Evolutionary conservation across 2,113 vertebrate species (phyloP).

Genomic region (Leptobrachium leishanense): DNA sequence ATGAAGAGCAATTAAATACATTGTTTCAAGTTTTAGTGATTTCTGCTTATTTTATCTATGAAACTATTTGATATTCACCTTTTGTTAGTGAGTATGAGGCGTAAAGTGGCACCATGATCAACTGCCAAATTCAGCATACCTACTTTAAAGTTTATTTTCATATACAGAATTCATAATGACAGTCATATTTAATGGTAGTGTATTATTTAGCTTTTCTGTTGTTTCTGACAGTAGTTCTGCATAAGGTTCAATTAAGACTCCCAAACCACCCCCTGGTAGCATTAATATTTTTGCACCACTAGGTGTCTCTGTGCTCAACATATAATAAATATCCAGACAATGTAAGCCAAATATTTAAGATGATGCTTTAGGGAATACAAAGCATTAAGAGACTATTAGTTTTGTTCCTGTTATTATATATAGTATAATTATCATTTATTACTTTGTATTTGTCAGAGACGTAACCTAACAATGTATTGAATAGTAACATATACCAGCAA

Average conservation of each 20-base stretch:
- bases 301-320: background rate
- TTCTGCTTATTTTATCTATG: background rate
- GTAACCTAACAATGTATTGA: too few relatives aligned
- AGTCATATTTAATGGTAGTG: background rate
- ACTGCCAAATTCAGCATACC: background rate
- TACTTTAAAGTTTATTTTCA: background rate
- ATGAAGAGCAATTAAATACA: conserved; percentile 15
- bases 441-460: too few relatives aligned
- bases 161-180: background rate
- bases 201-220: background rate
- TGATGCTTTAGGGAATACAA: too few relatives aligned
- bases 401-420: too few relatives aligned
- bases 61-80: conserved; percentile 8
- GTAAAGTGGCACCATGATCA: background rate
- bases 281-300: background rate
- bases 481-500: too few relatives aligned
- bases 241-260: background rate
- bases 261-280: background rate
- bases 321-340: too few relatives aligned
- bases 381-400: too few relatives aligned
- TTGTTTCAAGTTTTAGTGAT: conserved; percentile 12
- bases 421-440: too few relatives aligned
- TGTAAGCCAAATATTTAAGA: too few relatives aligned
- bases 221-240: background rate
- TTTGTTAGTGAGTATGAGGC: background rate